These are phyloP conservation scores for Cybosia mesomella DNA, from an alignment of 2,888 invertebrate genomes.

Conservation along the genomic window DNA sequence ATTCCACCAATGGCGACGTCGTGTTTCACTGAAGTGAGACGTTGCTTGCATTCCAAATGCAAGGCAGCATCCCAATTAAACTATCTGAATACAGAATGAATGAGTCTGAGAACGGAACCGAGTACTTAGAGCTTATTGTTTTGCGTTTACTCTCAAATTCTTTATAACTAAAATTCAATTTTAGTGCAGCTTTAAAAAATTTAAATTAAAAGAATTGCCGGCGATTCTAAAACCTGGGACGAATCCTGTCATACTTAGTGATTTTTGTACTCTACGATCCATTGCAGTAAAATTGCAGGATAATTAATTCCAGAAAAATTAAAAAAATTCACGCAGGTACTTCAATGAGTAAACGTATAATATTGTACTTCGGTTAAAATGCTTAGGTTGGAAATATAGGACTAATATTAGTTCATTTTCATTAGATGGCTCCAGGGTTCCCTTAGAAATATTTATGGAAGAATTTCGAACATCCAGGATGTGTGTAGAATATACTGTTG, in stretches of 20 bases:
- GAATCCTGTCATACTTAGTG: neutral
- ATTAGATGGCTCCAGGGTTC: too few relatives aligned
- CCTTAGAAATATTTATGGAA: too few relatives aligned
- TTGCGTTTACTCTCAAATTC: constrained; percentile 10
- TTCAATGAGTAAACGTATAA: too few relatives aligned
- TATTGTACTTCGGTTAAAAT: too few relatives aligned
- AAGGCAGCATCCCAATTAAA: constrained; percentile 68
- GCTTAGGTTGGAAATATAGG: too few relatives aligned
- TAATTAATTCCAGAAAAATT: too few relatives aligned
- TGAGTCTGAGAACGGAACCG: constrained; percentile 44
- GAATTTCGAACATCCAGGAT: too few relatives aligned
- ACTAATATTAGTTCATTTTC: too few relatives aligned
- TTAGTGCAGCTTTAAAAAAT: neutral
- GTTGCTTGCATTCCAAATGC: constrained; percentile 65
- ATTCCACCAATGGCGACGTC: constrained; percentile 43
- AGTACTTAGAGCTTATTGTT: constrained; percentile 50
- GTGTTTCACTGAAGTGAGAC: constrained; percentile 53
- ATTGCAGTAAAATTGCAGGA: too few relatives aligned
- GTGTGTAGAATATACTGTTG: too few relatives aligned
- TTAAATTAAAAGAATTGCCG: neutral
- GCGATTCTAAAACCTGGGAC: neutral
- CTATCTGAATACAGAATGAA: constrained; percentile 67
- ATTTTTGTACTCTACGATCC: neutral
- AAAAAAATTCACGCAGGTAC: too few relatives aligned
- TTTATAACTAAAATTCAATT: constrained; percentile 11